phyloP scores from a whole-genome alignment of 2,888 invertebrate genomes.

The Pachliopta kotzebuea region DNA sequence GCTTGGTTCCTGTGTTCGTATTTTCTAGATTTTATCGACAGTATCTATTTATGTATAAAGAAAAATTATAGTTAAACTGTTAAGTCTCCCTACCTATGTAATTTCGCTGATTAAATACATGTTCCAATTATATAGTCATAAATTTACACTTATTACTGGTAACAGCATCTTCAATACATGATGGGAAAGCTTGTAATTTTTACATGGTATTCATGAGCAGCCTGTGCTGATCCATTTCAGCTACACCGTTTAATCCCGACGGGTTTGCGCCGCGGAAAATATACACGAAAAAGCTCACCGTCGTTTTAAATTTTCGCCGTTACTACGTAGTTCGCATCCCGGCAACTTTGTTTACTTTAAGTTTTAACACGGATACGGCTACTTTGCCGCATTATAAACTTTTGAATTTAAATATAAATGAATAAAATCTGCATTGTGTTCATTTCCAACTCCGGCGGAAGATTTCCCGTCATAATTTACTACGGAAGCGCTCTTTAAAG shows the following conservation, averaged over 20 bases:
- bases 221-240: not conserved
- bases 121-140: too few relatives aligned
- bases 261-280: not conserved
- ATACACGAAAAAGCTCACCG: not conserved
- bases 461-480: not conserved
- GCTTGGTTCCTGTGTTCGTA: too few relatives aligned
- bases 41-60: too few relatives aligned
- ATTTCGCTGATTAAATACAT: too few relatives aligned
- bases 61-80: too few relatives aligned
- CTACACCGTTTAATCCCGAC: not conserved
- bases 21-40: too few relatives aligned
- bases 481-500: not conserved
- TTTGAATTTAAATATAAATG: slow-evolving; percentile 22
- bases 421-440: slow-evolving; percentile 18
- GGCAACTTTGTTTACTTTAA: slow-evolving; percentile 24
- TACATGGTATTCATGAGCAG: too few relatives aligned
- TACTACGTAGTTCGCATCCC: slow-evolving; percentile 6
- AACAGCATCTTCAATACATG: too few relatives aligned
- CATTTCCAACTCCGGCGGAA: not conserved
- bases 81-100: too few relatives aligned
- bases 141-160: too few relatives aligned
- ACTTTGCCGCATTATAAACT: slow-evolving; percentile 22
- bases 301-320: slow-evolving; percentile 4
- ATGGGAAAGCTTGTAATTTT: too few relatives aligned
- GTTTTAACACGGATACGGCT: slow-evolving; percentile 16